Conservation (phyloP, 2,888 invertebrate genomes). For the Barypeithes pellucidus region DNA sequence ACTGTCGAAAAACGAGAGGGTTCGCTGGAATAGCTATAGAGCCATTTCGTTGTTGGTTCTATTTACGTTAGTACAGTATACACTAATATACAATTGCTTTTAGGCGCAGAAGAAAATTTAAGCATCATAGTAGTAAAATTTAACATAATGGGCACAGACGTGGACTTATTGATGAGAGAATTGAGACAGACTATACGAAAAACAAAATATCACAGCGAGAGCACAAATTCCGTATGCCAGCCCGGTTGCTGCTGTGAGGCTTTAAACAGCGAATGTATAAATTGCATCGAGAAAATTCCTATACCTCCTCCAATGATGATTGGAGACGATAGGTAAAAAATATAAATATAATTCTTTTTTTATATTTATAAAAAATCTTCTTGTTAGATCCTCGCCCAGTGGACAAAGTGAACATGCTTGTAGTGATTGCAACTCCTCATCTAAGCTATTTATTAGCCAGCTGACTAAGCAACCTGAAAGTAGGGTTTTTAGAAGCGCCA, state of each 20-base stretch:
- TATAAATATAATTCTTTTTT: background rate
- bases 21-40: too few species aligned
- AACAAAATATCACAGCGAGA: constrained; percentile 71
- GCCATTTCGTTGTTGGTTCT: too few species aligned
- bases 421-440: constrained; percentile 70
- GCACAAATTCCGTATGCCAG: constrained; percentile 74
- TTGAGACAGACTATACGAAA: constrained; percentile 82
- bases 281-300: constrained; percentile 68
- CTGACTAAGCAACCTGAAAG: constrained; percentile 65
- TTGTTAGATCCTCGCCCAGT: constrained; percentile 83
- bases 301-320: constrained; percentile 67
- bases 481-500: constrained; percentile 64
- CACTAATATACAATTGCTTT: constrained; percentile 14
- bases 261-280: constrained; percentile 73
- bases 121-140: constrained; percentile 89
- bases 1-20: too few species aligned
- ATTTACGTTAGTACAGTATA: too few species aligned
- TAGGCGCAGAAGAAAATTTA: constrained; percentile 86
- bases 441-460: constrained; percentile 69
- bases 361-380: too few species aligned
- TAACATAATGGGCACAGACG: constrained; percentile 77
- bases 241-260: constrained; percentile 78
- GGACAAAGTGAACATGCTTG: constrained; percentile 87
- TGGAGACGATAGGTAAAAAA: constrained; percentile 74
- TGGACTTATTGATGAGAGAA: constrained; percentile 84